phyloP scores from a whole-genome alignment of 2,888 invertebrate genomes.

The Polyommatus iphigenia region DNA sequence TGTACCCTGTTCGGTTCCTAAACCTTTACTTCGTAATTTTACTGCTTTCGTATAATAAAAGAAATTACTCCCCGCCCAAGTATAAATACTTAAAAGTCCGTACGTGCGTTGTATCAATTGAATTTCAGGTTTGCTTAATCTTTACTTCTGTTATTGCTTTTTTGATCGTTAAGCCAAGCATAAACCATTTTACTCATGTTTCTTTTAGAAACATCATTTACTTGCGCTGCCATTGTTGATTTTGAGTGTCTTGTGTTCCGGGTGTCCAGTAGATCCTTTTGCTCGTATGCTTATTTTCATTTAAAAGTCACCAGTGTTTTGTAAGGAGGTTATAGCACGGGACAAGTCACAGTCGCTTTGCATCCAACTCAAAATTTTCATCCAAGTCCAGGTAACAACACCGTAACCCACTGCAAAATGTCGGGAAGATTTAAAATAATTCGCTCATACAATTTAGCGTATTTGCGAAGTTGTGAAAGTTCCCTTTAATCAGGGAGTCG shows the following conservation, averaged over 20 bases:
- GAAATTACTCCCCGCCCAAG: background rate
- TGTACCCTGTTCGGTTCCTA: slow-evolving; percentile 5
- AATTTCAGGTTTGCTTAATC: background rate
- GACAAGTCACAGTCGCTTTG: too few species aligned
- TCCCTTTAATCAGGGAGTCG: slow-evolving; percentile 25
- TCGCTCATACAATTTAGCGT: slow-evolving; percentile 26
- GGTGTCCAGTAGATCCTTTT: too few species aligned
- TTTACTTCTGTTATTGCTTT: background rate
- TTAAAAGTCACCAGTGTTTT: too few species aligned
- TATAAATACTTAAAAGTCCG: slow-evolving; percentile 20
- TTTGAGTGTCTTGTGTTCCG: too few species aligned
- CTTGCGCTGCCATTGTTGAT: too few species aligned
- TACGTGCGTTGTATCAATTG: background rate
- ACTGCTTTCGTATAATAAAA: slow-evolving; percentile 4
- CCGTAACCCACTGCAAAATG: background rate
- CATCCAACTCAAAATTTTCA: background rate
- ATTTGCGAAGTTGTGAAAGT: slow-evolving; percentile 24
- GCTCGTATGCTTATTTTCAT: too few species aligned
- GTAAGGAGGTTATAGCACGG: too few species aligned
- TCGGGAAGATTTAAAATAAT: slow-evolving; percentile 15
- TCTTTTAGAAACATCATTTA: too few species aligned
- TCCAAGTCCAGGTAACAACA: background rate
- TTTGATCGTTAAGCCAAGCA: background rate
- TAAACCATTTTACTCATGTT: background rate
- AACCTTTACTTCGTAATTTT: slow-evolving; percentile 19